Percentiles rank a stretch among this genome's conserved stretches.
Conservation (phyloP, 2,888 invertebrate genomes). For the Lasioglossum oenotherae region DNA sequence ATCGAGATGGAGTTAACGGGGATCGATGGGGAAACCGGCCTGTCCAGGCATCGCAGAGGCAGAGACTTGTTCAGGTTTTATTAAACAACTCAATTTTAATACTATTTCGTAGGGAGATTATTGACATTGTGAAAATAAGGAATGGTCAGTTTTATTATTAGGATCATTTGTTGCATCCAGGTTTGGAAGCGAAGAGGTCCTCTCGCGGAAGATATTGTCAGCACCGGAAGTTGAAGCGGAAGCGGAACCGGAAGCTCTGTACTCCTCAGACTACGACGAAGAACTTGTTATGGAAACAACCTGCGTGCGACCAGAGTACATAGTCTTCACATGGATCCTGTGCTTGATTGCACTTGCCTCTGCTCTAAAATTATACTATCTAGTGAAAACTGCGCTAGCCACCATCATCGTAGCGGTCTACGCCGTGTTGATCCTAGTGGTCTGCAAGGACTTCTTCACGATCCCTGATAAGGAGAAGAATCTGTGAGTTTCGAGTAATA, state of each 20-base stretch:
- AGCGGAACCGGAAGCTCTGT: slow-evolving; percentile 17
- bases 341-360: slow-evolving; percentile 96
- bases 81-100: background rate
- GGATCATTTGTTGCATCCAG: background rate
- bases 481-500: slow-evolving; percentile 63
- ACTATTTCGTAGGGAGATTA: no score
- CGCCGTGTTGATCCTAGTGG: slow-evolving; percentile 88
- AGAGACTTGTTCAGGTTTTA: slow-evolving; percentile 74
- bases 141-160: background rate
- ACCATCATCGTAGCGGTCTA: slow-evolving; percentile 91
- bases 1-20: slow-evolving; percentile 67
- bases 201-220: slow-evolving; percentile 63
- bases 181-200: slow-evolving; percentile 25
- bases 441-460: slow-evolving; percentile 86
- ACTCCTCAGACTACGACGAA: slow-evolving; percentile 27
- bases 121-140: background rate
- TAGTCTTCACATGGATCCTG: slow-evolving; percentile 97
- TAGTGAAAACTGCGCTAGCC: slow-evolving; percentile 93
- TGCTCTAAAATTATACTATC: slow-evolving; percentile 94
- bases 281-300: slow-evolving; percentile 68
- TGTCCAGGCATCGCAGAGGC: slow-evolving; percentile 59
- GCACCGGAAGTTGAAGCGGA: slow-evolving; percentile 32
- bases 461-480: slow-evolving; percentile 73
- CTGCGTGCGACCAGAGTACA: slow-evolving; percentile 92
- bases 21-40: slow-evolving; percentile 53